Evolutionary conservation across 1,140 invertebrate genomes (phyloP), one percentile per base, ranked within the genome.

Genomic region (Coptotermes formosanus): DNA sequence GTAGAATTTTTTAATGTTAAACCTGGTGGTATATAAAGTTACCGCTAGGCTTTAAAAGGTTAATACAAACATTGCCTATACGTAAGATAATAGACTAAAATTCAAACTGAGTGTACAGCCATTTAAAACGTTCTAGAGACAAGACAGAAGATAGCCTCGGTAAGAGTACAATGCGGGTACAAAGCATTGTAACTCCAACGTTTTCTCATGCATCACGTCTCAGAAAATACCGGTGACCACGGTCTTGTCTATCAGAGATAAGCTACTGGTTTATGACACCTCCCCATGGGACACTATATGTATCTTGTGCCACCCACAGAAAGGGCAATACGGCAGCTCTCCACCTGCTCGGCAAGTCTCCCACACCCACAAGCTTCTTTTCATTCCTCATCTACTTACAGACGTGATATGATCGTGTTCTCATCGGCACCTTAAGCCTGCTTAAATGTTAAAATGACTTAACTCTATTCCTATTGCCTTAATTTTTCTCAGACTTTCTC

Each of bases 301-400:
- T 30, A 75, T 6, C 25, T 25, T 30, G 7, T n/a, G 64, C 64
- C 64, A 75, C 64, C 64, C 64, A 75, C 64, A 75, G 25, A 11
- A 75, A 6, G 1, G 4, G 64, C 30, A 75, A 75, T 16, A 75
- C 64, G 30, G 64, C 7, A 75, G 64, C 64, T 16, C 25, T 25
- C 64, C 64, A 75, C 64, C 64, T 75, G 64, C 64, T 75, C 25
- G 3, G 12, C n/a, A n/a, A 0, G 1, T 1, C 64, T 75, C 64
- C 59, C n/a, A 75, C 64, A 75, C n/a, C 59, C n/a, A 75, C 25
- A n/a, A 75, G 14, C 64, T 75, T 0, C 16, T 75, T 64, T 30
- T 75, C 64, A 75, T 75, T 30, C 64, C n/a, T 30, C 64, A 75
- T 75, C 64, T n/a, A 75, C 64, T 75, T 75, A 75, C 64, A 30